Evolutionary conservation across 1,140 invertebrate genomes (phyloP).

Genomic region (Drosophila cardini): DNA sequence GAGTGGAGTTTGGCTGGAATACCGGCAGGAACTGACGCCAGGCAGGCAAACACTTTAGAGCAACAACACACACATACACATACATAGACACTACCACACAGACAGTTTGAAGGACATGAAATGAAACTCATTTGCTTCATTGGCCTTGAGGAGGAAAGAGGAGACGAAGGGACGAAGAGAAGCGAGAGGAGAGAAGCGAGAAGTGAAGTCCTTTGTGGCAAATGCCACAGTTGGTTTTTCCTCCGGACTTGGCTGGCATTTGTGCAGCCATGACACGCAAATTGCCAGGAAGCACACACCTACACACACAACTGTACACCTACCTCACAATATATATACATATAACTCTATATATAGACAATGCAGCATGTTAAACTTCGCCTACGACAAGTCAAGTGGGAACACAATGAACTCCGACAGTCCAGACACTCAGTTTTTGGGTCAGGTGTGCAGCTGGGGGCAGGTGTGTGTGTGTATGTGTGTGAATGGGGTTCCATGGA

Average conservation of each 20-base stretch:
- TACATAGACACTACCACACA: slow-evolving; percentile 16
- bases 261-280: slow-evolving; percentile 72
- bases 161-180: neutral
- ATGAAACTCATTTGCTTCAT: slow-evolving; percentile 73
- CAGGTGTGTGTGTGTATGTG: neutral
- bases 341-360: slow-evolving; percentile 17
- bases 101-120: slow-evolving; percentile 62
- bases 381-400: slow-evolving; percentile 48
- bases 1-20: slow-evolving; percentile 12
- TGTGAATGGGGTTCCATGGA: no score
- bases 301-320: slow-evolving; percentile 42
- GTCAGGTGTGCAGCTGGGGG: neutral
- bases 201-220: slow-evolving; percentile 30
- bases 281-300: slow-evolving; percentile 63
- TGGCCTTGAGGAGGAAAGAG: slow-evolving; percentile 17
- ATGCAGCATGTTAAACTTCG: slow-evolving; percentile 64
- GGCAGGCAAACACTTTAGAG: slow-evolving; percentile 49
- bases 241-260: slow-evolving; percentile 44
- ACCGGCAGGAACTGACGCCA: slow-evolving; percentile 51
- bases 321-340: slow-evolving; percentile 6
- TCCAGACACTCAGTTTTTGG: slow-evolving; percentile 43
- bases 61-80: slow-evolving; percentile 31
- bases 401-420: slow-evolving; percentile 41
- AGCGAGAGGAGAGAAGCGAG: slow-evolving; percentile 1
- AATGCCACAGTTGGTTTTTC: slow-evolving; percentile 68